Base-by-base conservation (phyloP, 2,888 invertebrate species). In the Eugnorisma glareosa region DNA sequence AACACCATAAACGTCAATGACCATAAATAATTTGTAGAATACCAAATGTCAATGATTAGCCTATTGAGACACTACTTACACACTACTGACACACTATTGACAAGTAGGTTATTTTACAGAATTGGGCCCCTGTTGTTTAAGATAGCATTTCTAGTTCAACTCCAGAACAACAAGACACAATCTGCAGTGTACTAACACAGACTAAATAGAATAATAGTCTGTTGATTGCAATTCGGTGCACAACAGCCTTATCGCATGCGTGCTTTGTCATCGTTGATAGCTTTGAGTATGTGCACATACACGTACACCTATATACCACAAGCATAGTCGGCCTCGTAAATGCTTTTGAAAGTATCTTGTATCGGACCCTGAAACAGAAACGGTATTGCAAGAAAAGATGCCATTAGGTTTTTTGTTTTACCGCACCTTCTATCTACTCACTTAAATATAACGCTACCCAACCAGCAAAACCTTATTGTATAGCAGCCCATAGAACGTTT, bases 161-260 rank as follows among this genome's bases (percentile, higher is more conserved):
- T 54, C 7, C 28, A 37, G 13, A 51, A 57, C 72, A 69, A 45
- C 57, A 43, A 35, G 51, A 59, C 84, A 28, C 43, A 24, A 68
- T 79, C 61, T 24, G 13, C 15, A 11, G 8, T 61, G 43, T 69
- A n/a, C n/a, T n/a, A n/a, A n/a, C n/a, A n/a, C n/a, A n/a, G n/a
- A n/a, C n/a, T n/a, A n/a, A n/a, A n/a, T n/a, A n/a, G n/a, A n/a
- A n/a, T n/a, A 51, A 66, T 80, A 69, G 68, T 40, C 79, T 31
- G 84, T 80, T 84, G 81, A 82, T 81, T 84, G 84, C 84, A 73
- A 80, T 80, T 82, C 35, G 15, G 54, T 37, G 35, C 68, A 80
- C 68, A 73, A 54, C 28, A 21, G 81, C 40, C 69, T 73, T 82
- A 84, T 80, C 81, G 48, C 45, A 40, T 13, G 67, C 64, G 43